Conservation (phyloP, 2,113 vertebrate genomes). For the Coracopsis vasa region DNA sequence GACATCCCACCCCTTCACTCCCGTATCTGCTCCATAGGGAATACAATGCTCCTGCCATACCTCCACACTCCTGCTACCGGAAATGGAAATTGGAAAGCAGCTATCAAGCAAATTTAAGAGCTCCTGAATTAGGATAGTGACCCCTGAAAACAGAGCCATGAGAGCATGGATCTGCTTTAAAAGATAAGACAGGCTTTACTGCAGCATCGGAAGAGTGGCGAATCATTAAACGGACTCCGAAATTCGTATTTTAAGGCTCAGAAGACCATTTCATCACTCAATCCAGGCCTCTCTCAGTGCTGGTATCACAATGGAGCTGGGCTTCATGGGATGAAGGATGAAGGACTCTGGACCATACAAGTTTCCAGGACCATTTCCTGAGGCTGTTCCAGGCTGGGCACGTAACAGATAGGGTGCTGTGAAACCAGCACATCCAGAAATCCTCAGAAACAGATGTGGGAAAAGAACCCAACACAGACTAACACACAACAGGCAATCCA, state of each 20-base stretch:
- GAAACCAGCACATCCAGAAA: neutral
- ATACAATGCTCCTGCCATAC: neutral
- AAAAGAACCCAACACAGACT: neutral
- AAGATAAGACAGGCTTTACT: neutral
- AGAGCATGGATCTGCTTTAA: neutral
- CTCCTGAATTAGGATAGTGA: neutral
- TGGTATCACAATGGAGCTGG: neutral
- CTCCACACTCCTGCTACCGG: neutral
- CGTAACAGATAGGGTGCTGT: neutral
- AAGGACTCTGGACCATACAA: neutral
- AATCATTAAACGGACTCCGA: neutral
- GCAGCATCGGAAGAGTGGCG: neutral
- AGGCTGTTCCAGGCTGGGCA: neutral
- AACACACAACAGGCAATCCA: neutral
- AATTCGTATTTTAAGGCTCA: neutral
- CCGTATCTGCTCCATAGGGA: fast-evolving
- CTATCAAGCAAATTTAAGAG: neutral
- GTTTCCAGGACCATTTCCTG: neutral
- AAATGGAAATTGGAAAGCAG: neutral
- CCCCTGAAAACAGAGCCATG: neutral
- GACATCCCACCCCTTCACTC: neutral
- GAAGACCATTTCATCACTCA: neutral
- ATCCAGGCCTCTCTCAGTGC: neutral
- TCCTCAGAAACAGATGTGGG: neutral
- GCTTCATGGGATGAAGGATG: neutral